Conservation (phyloP, 2,113 vertebrate genomes). For the Corythornis madagascariensis region DNA sequence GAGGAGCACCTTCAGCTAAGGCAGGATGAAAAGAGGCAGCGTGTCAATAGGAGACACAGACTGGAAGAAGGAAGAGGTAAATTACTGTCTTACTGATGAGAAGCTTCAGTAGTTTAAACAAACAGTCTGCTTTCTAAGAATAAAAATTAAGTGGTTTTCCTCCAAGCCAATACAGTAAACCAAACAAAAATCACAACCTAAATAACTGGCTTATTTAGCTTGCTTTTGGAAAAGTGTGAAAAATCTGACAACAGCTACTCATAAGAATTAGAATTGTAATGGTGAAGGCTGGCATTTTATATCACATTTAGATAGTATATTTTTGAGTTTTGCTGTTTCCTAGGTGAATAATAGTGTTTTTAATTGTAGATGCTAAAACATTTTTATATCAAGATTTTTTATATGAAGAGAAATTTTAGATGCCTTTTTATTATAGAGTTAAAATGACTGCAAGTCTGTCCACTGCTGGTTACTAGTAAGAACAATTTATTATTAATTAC, state of each 20-base stretch:
- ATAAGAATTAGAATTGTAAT: neutral
- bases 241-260: neutral
- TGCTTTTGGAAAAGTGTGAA: neutral
- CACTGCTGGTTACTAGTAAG: neutral
- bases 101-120: neutral
- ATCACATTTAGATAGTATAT: neutral
- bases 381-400: neutral
- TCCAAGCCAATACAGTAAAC: neutral
- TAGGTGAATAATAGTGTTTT: neutral
- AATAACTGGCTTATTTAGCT: neutral
- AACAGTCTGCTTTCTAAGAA: neutral
- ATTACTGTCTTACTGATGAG: neutral
- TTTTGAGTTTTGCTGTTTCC: neutral
- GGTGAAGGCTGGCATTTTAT: neutral
- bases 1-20: constrained; percentile 97
- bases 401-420: neutral
- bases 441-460: neutral
- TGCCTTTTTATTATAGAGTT: neutral
- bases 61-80: constrained; percentile 97
- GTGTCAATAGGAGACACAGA: constrained; percentile 92
- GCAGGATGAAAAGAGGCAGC: constrained; percentile 96
- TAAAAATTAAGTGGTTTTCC: neutral
- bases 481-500: neutral
- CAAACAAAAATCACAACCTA: neutral
- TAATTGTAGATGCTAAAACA: neutral